Evolutionary conservation across 2,797 vertebrate genomes (phyloP).

Genomic region (Syncerus caffer): DNA sequence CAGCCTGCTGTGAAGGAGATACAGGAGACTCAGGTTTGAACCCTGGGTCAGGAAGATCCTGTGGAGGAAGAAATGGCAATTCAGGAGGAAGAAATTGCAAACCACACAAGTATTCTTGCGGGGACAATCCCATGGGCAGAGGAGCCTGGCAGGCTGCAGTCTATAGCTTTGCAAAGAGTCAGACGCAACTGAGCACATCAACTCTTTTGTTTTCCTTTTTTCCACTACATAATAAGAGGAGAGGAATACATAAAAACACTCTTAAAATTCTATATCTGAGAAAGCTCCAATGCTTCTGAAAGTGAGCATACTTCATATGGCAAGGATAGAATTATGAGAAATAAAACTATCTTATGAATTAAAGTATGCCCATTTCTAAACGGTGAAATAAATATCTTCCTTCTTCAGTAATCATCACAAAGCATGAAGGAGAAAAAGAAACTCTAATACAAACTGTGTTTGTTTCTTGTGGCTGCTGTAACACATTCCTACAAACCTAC

Average conservation of each 20-base stretch:
- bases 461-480: background rate
- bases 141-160: background rate
- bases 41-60: background rate
- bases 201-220: background rate
- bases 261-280: background rate
- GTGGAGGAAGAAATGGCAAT: background rate
- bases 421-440: background rate
- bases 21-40: background rate
- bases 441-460: background rate
- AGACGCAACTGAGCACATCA: background rate
- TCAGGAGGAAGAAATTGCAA: background rate
- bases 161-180: background rate
- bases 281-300: background rate
- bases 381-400: background rate
- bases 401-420: background rate
- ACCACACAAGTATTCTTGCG: background rate
- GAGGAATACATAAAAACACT: background rate
- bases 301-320: background rate
- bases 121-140: background rate
- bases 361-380: background rate
- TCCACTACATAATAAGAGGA: background rate
- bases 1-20: background rate
- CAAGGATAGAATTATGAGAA: background rate
- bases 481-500: background rate
- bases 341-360: constrained; percentile 12